Evolutionary conservation across 2,888 invertebrate genomes (phyloP), one percentile per base, ranked within the genome.

Genomic region (Andrena praecox): DNA sequence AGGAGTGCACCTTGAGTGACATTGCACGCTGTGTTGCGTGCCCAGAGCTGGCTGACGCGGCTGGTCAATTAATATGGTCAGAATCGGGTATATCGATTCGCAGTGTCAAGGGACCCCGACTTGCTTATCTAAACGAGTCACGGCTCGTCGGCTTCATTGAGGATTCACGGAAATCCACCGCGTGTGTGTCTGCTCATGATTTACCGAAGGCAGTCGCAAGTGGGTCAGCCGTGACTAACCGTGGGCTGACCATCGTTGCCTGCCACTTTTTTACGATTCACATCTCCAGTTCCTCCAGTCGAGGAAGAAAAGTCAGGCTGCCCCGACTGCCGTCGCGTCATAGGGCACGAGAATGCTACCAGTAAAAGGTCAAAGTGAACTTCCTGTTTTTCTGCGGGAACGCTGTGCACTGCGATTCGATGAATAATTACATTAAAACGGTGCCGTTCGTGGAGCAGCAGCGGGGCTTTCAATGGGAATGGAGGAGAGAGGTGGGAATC

Each of bases 141-240:
- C 88, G 89, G 77, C 75, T 76, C 80, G 82, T 69, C 82, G 77
- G 80, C 84, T 87, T 89, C 84, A 87, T 85, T 84, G 77, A 81
- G 77, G 85, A 88, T 88, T 88, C 87, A 88, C 88, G 87, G 88
- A 87, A 89, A 89, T 89, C 82, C 82, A 79, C 42, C 63, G 77
- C 67, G 72, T 64, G 62, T 73, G 73, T 68, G 80, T 74, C 77
- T 64, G 31, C 64, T 68, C 80, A 80, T 89, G 89, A 88, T 88
- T 89, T 88, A 87, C 83, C 66, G 89, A 75, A 82, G 83, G 83
- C 80, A 72, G 67, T 63, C 54, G 75, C 74, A 88, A 89, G 83
- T 89, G 63, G 89, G 88, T 85, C 89, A 82, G 76, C 80, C 89
- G 84, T 89, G 87, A 89, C 85, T 80, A 85, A 87, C 81, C 80